Evolutionary conservation across 2,888 invertebrate genomes (phyloP).

Genomic region (Aquatica leii): DNA sequence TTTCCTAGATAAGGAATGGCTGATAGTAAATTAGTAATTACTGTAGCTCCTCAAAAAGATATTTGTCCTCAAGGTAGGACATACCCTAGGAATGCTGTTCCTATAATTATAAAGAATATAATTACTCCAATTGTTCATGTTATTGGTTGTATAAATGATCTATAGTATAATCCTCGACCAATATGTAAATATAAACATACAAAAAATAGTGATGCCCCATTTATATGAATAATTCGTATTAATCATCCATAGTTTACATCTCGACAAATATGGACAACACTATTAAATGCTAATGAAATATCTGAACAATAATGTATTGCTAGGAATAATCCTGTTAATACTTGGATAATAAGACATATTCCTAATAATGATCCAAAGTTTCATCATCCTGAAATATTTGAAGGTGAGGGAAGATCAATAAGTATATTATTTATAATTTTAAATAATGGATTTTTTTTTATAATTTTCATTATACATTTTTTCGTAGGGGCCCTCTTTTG

Average conservation of each 20-base stretch:
- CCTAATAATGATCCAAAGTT: slow-evolving; percentile 75
- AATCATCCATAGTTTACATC: slow-evolving; percentile 76
- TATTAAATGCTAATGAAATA: slow-evolving; percentile 71
- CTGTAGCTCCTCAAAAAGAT: slow-evolving; percentile 82
- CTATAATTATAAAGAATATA: slow-evolving; percentile 74
- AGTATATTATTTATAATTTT: slow-evolving; percentile 69
- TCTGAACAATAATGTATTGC: slow-evolving; percentile 74
- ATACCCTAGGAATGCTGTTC: slow-evolving; percentile 80
- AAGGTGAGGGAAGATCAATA: slow-evolving; percentile 68
- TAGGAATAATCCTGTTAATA: slow-evolving; percentile 73
- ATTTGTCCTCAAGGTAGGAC: slow-evolving; percentile 83
- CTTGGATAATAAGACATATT: slow-evolving; percentile 71
- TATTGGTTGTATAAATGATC: slow-evolving; percentile 59
- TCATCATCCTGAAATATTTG: slow-evolving; percentile 72
- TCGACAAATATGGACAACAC: slow-evolving; percentile 73
- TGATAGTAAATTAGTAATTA: slow-evolving; percentile 78
- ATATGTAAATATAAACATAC: slow-evolving; percentile 74
- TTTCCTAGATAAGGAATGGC: slow-evolving; percentile 75
- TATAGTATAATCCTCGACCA: slow-evolving; percentile 70
- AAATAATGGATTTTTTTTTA: slow-evolving; percentile 62
- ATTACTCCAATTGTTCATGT: slow-evolving; percentile 73
- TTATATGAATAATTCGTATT: slow-evolving; percentile 72
- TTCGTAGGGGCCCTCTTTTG: slow-evolving; percentile 65
- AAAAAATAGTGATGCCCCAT: slow-evolving; percentile 78
- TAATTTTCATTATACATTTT: slow-evolving; percentile 63